Conservation (phyloP, 1,140 invertebrate genomes). For the Hylaeus anthracinus region DNA sequence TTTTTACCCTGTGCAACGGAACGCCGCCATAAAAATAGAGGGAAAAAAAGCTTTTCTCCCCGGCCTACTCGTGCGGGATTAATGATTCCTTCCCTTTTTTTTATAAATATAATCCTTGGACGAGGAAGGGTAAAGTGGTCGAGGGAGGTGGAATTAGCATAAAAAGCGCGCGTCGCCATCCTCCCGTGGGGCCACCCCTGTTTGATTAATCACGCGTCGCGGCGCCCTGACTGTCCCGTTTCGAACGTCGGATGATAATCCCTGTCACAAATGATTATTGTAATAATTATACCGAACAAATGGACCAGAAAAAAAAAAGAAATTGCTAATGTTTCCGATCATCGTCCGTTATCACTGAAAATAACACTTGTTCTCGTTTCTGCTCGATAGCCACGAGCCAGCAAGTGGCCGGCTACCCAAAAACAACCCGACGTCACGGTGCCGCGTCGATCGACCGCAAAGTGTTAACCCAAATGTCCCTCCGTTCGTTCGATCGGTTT, state of each 20-base stretch:
- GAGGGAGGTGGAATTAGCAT: background rate
- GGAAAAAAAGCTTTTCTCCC: constrained; percentile 38
- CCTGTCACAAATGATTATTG: background rate
- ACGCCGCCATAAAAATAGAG: constrained; percentile 48
- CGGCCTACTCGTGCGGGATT: constrained; percentile 53
- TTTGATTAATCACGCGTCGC: constrained; percentile 37
- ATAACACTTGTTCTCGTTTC: no score
- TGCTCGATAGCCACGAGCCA: no score
- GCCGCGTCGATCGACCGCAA: no score
- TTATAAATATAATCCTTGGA: constrained; percentile 43
- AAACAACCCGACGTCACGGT: no score
- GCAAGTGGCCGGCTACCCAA: no score
- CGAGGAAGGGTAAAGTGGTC: background rate
- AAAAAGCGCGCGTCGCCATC: constrained; percentile 37
- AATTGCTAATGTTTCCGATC: no score
- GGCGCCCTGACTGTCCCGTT: background rate
- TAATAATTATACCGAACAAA: no score
- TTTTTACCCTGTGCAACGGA: constrained; percentile 49
- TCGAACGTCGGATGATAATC: constrained; percentile 10
- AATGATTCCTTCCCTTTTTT: constrained; percentile 41
- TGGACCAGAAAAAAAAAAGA: no score
- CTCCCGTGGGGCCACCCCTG: constrained; percentile 20
- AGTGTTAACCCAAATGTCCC: constrained; percentile 54
- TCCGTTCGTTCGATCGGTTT: constrained; percentile 55
- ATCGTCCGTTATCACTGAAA: no score